Base-by-base conservation (phyloP, 2,888 invertebrate species). In the Cantharis rustica region DNA sequence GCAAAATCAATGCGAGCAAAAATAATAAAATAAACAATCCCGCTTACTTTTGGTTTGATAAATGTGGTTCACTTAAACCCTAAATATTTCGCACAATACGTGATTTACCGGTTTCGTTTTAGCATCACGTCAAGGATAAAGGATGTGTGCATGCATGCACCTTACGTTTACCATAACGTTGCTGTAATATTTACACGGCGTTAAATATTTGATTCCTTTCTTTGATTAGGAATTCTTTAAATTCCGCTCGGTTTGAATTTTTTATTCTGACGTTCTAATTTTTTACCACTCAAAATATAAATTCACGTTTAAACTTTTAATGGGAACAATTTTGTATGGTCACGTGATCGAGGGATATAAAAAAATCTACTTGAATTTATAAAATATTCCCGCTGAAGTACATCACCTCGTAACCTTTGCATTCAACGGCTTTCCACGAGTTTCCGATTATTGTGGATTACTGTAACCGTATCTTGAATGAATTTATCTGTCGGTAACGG, bases 401-500 rank as follows among this genome's bases (percentile, higher is more conserved):
- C 23, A 66, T 66, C 64, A 66, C 64, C 64, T 66, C 64, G 64
- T 47, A 47, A 66, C 64, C 64, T 64, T 64, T 64, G 17, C 23
- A 66, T 66, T 20, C n/a, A 66, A 66, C 13, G 17, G 64, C 20
- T 66, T 66, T 66, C 47, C 47, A 66, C 20, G 20, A 23, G 16
- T 66, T 66, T 66, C 64, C 64, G 64, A 66, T 66, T 66, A 66
- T 66, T 66, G 64, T 66, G 64, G 64, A 66, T 66, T 66, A 66
- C 64, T 66, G 64, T 66, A 66, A 66, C 23, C 64, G 64, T 66
- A 66, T 66, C 64, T 66, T 3, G 64, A 66, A 66, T 66, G 64
- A 66, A 66, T 66, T 66, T 66, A 66, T 66, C n/a, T 66, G 64
- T 66, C 17, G 64, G 64, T 66, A 66, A 66, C 64, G 64, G 64